These are phyloP conservation scores for Anthophora plumipes DNA, from an alignment of 2,888 invertebrate genomes.

Conservation along the genomic window DNA sequence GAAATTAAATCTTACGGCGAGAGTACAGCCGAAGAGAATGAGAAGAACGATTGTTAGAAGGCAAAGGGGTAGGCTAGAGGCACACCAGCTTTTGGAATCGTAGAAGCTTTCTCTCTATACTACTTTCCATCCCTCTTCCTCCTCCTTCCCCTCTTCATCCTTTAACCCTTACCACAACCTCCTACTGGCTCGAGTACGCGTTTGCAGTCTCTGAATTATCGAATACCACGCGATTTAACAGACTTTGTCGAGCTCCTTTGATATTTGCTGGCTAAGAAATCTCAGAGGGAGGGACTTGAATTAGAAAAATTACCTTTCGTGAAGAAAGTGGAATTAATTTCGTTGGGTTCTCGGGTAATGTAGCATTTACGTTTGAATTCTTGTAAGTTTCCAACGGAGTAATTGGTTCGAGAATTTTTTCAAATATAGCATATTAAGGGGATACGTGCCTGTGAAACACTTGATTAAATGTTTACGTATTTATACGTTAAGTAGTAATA, in stretches of 20 bases:
- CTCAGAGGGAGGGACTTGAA: background rate
- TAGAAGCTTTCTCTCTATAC: background rate
- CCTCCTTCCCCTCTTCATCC: no score
- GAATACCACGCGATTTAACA: background rate
- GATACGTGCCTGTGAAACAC: background rate
- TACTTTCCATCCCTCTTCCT: no score
- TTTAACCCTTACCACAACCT: background rate
- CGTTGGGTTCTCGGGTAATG: background rate
- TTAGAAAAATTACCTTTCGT: background rate
- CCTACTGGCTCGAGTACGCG: background rate
- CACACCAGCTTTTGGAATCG: conserved; percentile 8
- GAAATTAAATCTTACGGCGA: conserved; percentile 29
- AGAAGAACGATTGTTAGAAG: conserved; percentile 35
- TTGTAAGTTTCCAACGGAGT: background rate
- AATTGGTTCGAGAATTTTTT: background rate
- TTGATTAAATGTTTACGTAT: no score
- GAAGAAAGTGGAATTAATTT: background rate
- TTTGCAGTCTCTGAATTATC: conserved; percentile 4
- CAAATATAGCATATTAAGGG: no score
- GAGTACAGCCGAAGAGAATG: background rate
- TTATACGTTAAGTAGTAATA: no score
- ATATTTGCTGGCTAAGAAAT: background rate
- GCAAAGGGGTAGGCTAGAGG: background rate
- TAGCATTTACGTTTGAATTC: background rate
- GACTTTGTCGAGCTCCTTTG: background rate